These are phyloP conservation scores for Nomada ruficornis DNA, from an alignment of 2,888 invertebrate species.

Conservation along the genomic window DNA sequence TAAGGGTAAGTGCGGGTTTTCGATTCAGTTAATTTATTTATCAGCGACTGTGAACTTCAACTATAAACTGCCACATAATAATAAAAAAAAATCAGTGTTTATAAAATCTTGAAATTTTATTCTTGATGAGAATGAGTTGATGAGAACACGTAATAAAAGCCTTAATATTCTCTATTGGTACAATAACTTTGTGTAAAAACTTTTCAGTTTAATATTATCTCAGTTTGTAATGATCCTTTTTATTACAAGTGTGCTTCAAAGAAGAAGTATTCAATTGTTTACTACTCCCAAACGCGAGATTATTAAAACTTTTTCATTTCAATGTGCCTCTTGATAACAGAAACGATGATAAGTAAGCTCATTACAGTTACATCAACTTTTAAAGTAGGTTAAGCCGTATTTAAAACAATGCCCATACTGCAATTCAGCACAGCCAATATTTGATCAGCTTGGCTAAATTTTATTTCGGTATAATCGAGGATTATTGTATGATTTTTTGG, in stretches of 20 bases:
- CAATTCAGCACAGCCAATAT: not conserved
- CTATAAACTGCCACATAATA: too few species aligned
- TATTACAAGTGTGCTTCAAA: constrained; percentile 36
- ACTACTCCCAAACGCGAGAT: constrained; percentile 51
- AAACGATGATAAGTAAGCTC: constrained; percentile 16
- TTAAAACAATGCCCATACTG: constrained; percentile 10
- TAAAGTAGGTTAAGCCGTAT: constrained; percentile 26
- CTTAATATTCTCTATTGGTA: too few species aligned
- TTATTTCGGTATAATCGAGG: not conserved
- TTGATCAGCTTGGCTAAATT: not conserved
- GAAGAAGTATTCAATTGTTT: constrained; percentile 43
- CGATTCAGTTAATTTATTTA: not conserved
- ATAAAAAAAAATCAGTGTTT: too few species aligned
- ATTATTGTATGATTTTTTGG: not conserved
- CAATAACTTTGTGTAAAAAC: too few species aligned
- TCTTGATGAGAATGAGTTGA: too few species aligned
- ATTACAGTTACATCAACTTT: constrained; percentile 41
- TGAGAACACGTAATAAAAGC: too few species aligned
- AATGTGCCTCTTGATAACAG: constrained; percentile 48
- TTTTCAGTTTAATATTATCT: not conserved
- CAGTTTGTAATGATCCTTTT: constrained; percentile 30
- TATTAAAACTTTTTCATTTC: constrained; percentile 70
- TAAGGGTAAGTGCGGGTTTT: constrained; percentile 87
- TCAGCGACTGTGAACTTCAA: constrained; percentile 2
- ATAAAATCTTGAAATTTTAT: too few species aligned